Evolutionary conservation across 2,888 invertebrate species (phyloP), one percentile per base, ranked within the genome.

Genomic region (Altica lythri): DNA sequence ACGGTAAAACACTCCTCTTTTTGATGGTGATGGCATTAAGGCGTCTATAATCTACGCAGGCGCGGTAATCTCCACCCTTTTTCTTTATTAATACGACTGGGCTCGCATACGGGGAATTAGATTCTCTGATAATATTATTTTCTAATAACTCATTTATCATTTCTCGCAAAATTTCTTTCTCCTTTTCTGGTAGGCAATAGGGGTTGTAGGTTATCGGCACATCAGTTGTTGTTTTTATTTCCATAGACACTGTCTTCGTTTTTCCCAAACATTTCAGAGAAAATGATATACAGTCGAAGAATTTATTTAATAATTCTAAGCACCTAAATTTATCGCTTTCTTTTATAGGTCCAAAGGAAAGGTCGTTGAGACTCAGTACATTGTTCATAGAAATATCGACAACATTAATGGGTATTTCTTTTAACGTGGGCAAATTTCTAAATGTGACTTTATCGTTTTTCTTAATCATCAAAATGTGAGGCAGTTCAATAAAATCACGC

Each of bases 31-130:
- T 47, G 12, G 12, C 22, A 48, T 53, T 57, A 10, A 54, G 44
- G 16, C 25, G 35, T n/a, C 61, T 10, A 42, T 42, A 62, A 47
- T 62, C 62, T 5, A 61, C 52, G 27, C 56, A 59, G 17, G 59
- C 10, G 5, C 61, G 42, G 29, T 53, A 37, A 8, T 50, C 45
- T 2, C 58, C 54, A 16, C 46, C 42, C 22, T 57, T 50, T 18
- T 63, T 62, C 13, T 44, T 43, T 4, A 63, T 53, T 14, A 62
- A 48, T 12, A 55, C 22, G 8, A 57, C 42, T n/a, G 61, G 55
- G 46, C 58, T 60, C 5, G 60, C 57, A 50, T 58, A 62, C 1
- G 60, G 54, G 3, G 60, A 63, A 18, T 30, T 44, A 2, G 53
- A 48, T 22, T 53, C 53, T 4, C 56, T 50, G 42, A 60, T 57